Evolutionary conservation across 2,113 vertebrate genomes (phyloP), one percentile per base, ranked within the genome.

Genomic region (Pseudorasbora parva): DNA sequence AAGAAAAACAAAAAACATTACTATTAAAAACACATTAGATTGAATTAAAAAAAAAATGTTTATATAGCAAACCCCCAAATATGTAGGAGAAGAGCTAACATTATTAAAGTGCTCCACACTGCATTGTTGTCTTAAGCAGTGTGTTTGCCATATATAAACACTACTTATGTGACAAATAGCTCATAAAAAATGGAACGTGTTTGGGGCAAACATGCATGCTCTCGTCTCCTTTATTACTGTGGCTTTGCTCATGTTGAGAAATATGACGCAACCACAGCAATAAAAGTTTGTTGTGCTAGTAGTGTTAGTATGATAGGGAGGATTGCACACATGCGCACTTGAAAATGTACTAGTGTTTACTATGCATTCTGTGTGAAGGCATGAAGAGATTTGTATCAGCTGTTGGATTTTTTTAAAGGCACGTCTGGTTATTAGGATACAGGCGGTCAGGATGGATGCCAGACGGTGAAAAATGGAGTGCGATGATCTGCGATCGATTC

Each of bases 1-100:
- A 91, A 92, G 23, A 78, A 37, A 37, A 37, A 37, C 93, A 84
- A 93, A 0, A 69, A 90, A 41, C 45, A 56, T 68, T 41, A 88
- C 12, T 62, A 27, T 62, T 27, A 62, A 78, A 57, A 23, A 84
- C 93, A 0, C 74, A 85, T 49, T 10, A 57, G 75, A 59, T 87
- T 74, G 80, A 59, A 72, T 83, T 73, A 82, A 47, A 27, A n/a
- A n/a, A 2, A 27, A 23, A 19, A 0, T 33, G 10, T 15, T 77
- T 27, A 57, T 10, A 2, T 71, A 19, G 5, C 27, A 37, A 76
- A n/a, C 27, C 49, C 9, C 0, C 9, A 37, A 54, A 37, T 37
- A 33, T 41, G 11, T 37, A 7, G 3, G 33, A 33, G 3, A 33
- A 75, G 30, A 59, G n/a, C 12, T 6, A 3, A 59, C 30, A 9